Evolutionary conservation across 1,140 invertebrate genomes (phyloP).

Genomic region (Drosophila hydei): DNA sequence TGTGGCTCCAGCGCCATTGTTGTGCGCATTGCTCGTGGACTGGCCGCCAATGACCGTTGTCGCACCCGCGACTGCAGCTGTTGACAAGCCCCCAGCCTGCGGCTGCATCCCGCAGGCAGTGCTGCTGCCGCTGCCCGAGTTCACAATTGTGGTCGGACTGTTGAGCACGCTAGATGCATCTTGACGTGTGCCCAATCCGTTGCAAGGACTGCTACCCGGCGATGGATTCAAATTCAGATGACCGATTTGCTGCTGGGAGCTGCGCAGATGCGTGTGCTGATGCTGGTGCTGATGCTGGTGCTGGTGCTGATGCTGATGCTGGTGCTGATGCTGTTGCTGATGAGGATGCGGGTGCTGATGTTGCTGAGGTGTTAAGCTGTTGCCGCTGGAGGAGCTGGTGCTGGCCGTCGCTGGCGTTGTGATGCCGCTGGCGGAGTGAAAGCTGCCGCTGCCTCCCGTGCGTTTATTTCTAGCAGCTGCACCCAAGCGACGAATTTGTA

Average conservation of each 20-base stretch:
- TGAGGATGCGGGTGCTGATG: constrained; percentile 15
- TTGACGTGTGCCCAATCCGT: constrained; percentile 62
- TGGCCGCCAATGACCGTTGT: constrained; percentile 27
- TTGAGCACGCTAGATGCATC: constrained; percentile 66
- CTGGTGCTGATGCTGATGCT: too few species aligned
- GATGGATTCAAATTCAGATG: constrained; percentile 74
- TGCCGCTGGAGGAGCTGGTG: constrained; percentile 77
- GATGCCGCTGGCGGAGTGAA: constrained; percentile 60
- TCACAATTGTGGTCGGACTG: constrained; percentile 78
- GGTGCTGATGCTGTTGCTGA: too few species aligned
- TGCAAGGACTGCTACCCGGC: constrained; percentile 69
- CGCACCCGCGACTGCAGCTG: constrained; percentile 28
- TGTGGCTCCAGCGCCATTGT: constrained; percentile 51
- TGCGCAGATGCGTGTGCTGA: constrained; percentile 28
- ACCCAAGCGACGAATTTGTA: constrained; percentile 81
- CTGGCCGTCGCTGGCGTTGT: constrained; percentile 72
- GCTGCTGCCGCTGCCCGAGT: constrained; percentile 74
- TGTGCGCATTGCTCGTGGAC: constrained; percentile 37
- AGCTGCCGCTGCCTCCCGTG: constrained; percentile 43
- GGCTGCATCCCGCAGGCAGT: constrained; percentile 62
- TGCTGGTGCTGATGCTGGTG: constrained; percentile 10
- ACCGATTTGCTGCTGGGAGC: constrained; percentile 30
- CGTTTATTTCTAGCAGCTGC: constrained; percentile 78
- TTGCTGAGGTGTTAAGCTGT: constrained; percentile 69
- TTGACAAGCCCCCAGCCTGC: constrained; percentile 42